Base-by-base conservation (phyloP, 2,888 invertebrate genomes). In the Catocala fraxini region DNA sequence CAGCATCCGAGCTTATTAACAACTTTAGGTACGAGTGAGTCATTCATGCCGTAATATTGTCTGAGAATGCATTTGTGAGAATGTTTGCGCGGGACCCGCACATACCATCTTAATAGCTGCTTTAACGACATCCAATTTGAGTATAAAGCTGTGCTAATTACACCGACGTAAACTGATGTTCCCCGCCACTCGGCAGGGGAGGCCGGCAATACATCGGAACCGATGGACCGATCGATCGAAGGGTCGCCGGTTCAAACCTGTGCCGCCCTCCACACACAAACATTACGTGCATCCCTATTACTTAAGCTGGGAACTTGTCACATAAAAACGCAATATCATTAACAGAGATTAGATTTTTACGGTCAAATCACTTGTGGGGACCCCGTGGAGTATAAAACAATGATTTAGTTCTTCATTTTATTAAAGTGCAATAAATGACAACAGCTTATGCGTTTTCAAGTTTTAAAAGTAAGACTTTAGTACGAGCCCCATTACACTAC, bases 71-170 rank as follows among this genome's bases (percentile, higher is more conserved):
- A 59, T 47, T 64, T 43, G 56, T 54, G 70, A 63, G 78, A 72
- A 75, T 70, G 68, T 68, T 55, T 75, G 75, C 56, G 56, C 69
- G 67, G 46, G 35, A 15, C 49, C 65, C 70, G 63, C 71, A 73
- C 71, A 77, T 70, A 71, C 65, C 58, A 43, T 55, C 63, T 71
- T 78, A 82, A 81, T 77, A 77, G 76, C 69, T 71, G 73, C 73
- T 80, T 80, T 77, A 82, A 85, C 80, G 79, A 82, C 71, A 72
- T 80, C 79, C 82, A 80, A 80, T 78, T 80, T 71, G 66, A 73
- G 75, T 73, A 73, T 77, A 79, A 84, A 83, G 80, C 83, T 71
- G 80, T 75, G 82, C 81, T 84, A 85, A 84, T 84, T 82, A 75
- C 78, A 72, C 71, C 62, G 56, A 65, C 64, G 61, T 68, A 65